Conservation (phyloP, 1,140 invertebrate species). For the Samia ricini region DNA sequence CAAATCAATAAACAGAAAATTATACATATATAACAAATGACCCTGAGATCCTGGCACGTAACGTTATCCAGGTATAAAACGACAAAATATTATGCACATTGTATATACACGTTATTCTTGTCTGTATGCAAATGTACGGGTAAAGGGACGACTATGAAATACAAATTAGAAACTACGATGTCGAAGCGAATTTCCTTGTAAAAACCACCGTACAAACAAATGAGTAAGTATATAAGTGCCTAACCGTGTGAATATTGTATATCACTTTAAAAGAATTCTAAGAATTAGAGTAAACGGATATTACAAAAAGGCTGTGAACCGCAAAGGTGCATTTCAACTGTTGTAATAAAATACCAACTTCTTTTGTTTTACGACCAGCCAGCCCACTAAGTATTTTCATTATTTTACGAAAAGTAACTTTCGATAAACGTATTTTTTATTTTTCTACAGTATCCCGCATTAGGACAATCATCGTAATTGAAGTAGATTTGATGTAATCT, state of each 20-base stretch:
- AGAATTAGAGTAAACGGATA: conserved; percentile 22
- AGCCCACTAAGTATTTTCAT: no score
- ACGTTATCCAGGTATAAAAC: conserved; percentile 8
- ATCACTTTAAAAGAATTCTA: conserved; percentile 38
- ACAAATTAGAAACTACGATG: conserved; percentile 11
- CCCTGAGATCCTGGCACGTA: conserved; percentile 8
- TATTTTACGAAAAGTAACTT: no score
- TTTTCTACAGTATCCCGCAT: no score
- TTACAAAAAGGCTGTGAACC: conserved; percentile 4
- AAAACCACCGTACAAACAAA: conserved; percentile 26
- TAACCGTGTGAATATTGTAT: conserved; percentile 41
- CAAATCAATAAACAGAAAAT: no score
- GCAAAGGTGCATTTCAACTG: conserved; percentile 3
- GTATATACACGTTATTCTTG: background rate
- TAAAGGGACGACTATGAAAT: conserved; percentile 19
- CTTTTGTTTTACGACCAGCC: background rate
- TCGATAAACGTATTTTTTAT: no score
- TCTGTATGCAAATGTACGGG: conserved; percentile 14
- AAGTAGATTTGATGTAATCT: no score
- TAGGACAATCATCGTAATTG: no score
- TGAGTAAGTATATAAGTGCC: conserved; percentile 25
- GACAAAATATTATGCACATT: conserved; percentile 2
- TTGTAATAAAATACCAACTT: background rate
- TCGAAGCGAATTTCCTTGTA: conserved; percentile 35
- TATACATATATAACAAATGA: conserved; percentile 1